A percentile compares a stretch with the other conserved stretches of the same genome.
Conservation (phyloP, 2,797 vertebrate genomes). For the Eidolon dupreanum region DNA sequence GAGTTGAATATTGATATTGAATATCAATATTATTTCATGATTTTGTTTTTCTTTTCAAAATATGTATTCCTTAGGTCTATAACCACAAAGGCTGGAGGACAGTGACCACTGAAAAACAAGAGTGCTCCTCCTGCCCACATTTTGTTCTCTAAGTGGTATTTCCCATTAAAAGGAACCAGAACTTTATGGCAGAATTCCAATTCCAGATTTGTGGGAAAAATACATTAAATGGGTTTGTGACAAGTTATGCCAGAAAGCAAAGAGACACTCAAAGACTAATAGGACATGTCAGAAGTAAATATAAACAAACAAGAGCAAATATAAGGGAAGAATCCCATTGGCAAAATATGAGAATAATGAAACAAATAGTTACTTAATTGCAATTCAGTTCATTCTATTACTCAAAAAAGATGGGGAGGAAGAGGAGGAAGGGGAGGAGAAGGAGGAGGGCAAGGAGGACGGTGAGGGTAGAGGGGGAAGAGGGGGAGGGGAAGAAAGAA, state of each 20-base stretch:
- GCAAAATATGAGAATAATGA: neutral
- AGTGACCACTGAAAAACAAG: neutral
- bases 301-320: neutral
- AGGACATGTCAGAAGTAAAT: neutral
- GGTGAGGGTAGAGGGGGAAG: no score
- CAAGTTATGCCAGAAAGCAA: slow-evolving; percentile 1
- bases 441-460: no score
- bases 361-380: neutral
- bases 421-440: neutral
- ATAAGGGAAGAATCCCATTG: neutral
- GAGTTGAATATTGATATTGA: neutral
- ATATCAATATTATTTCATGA: neutral
- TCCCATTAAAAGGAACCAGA: neutral
- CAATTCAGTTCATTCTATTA: neutral
- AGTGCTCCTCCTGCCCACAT: neutral
- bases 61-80: neutral
- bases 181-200: neutral
- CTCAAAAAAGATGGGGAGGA: neutral
- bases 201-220: neutral
- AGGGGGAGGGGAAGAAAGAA: no score
- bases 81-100: neutral
- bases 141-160: neutral
- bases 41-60: neutral
- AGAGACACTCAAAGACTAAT: neutral
- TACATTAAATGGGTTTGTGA: neutral